phyloP scores from a whole-genome alignment of 2,888 invertebrate species.

The Epirrhoe alternata region DNA sequence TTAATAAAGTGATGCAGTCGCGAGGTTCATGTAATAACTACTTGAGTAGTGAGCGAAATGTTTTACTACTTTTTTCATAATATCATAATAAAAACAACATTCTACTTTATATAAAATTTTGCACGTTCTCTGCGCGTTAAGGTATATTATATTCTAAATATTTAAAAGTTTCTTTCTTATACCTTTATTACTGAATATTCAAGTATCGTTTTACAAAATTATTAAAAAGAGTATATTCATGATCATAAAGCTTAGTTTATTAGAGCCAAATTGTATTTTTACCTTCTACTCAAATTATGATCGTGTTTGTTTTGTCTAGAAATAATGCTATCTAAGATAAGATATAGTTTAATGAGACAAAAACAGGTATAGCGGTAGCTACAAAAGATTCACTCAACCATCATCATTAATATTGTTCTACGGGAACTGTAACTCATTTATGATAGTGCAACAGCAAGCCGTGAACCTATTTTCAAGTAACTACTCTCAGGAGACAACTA shows the following conservation, averaged over 20 bases:
- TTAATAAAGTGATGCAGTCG: slow-evolving; percentile 62
- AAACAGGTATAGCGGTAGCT: no score
- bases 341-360: no score
- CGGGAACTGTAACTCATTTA: slow-evolving; percentile 18
- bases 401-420: background rate
- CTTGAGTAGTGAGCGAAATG: slow-evolving; percentile 36
- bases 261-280: no score
- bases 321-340: no score
- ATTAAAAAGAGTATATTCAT: background rate
- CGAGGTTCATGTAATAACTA: slow-evolving; percentile 49
- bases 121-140: slow-evolving; percentile 11
- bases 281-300: no score
- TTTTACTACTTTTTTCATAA: slow-evolving; percentile 36
- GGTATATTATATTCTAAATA: background rate
- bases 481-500: slow-evolving; percentile 23
- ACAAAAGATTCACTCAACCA: slow-evolving; percentile 1
- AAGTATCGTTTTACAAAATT: background rate
- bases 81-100: slow-evolving; percentile 25
- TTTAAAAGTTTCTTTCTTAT: background rate
- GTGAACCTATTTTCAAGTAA: slow-evolving; percentile 25
- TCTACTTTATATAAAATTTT: slow-evolving; percentile 15
- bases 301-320: no score
- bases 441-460: slow-evolving; percentile 29
- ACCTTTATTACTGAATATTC: background rate
- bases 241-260: no score